Evolutionary conservation across 2,888 invertebrate genomes (phyloP).

Genomic region (Hermaeophaga mercurialis): DNA sequence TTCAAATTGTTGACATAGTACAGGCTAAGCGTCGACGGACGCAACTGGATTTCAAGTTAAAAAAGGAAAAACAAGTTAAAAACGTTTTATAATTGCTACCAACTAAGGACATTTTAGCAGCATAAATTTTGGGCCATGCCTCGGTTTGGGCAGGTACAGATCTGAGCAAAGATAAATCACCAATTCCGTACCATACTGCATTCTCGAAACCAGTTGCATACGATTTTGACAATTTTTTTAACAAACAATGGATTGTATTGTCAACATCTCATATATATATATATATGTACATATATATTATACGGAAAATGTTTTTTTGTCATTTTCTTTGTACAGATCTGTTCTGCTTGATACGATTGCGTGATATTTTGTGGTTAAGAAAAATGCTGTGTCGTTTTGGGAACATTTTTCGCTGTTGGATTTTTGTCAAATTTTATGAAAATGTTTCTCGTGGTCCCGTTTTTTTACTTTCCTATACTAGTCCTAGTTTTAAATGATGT

Average conservation of each 20-base stretch:
- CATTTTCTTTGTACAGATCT: slow-evolving; percentile 16
- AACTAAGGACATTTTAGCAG: slow-evolving; percentile 39
- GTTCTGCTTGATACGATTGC: slow-evolving; percentile 25
- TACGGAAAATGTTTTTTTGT: neutral
- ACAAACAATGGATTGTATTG: no score
- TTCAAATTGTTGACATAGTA: slow-evolving; percentile 95
- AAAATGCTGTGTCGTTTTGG: slow-evolving; percentile 49
- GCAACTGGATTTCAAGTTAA: slow-evolving; percentile 27
- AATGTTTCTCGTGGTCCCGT: slow-evolving; percentile 47
- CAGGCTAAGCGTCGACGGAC: slow-evolving; percentile 57
- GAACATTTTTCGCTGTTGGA: slow-evolving; percentile 54
- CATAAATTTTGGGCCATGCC: slow-evolving; percentile 23
- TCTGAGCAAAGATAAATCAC: neutral
- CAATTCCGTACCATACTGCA: no score
- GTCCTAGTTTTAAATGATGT: neutral
- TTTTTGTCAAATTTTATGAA: slow-evolving; percentile 56
- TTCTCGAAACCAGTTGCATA: no score
- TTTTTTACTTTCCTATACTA: slow-evolving; percentile 37
- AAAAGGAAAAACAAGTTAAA: slow-evolving; percentile 31
- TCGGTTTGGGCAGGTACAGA: slow-evolving; percentile 6
- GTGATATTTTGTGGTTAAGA: slow-evolving; percentile 44
- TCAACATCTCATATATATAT: no score
- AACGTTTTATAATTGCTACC: slow-evolving; percentile 32
- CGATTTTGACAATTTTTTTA: no score
- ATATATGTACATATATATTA: no score